Base-by-base conservation (phyloP, 2,888 invertebrate genomes). In the Ophraella communa region DNA sequence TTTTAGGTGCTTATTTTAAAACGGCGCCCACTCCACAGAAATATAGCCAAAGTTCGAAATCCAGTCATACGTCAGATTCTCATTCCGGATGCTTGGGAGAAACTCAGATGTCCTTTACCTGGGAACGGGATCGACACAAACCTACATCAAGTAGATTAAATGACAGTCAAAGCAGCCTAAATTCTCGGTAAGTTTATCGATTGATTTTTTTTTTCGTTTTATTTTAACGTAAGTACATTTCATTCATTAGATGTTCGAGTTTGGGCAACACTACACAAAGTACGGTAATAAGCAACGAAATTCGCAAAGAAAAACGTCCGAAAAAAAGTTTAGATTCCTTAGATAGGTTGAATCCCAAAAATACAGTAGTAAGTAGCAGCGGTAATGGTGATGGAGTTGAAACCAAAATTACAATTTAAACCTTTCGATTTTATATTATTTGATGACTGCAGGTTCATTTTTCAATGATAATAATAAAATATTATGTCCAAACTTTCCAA, bases 221-320 rank as follows among this genome's bases (percentile, higher is more conserved):
- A n/a, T n/a, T n/a, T n/a, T n/a, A n/a, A n/a, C n/a, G n/a, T n/a
- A n/a, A n/a, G n/a, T n/a, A n/a, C n/a, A 20, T 52, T 53, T 14
- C 49, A 47, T 44, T 52, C 49, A 21, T 8, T 49, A 64, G 64
- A 27, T 69, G 72, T 18, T 76, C 74, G 5, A 81, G 81, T 70
- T 68, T 81, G 35, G 83, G 83, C 14, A 81, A 81, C 64, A 77
- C 77, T 24, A 83, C 82, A n/a, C 82, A 82, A 70, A 82, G 82
- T 69, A 82, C 82, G 30, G 81, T 77, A 59, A 74, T 83, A 62
- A 83, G 82, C 66, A 75, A 73, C 68, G 81, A 82, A 44, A 76
- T 76, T 10, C 60, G 71, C 45, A 73, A 74, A 56, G 79, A 79
- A 59, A 73, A 74, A 64, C 65, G 73, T 47, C 44, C 67, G 30